Evolutionary conservation across 2,797 vertebrate species (phyloP), one percentile per base, ranked within the genome.

Genomic region (Champsocephalus esox): DNA sequence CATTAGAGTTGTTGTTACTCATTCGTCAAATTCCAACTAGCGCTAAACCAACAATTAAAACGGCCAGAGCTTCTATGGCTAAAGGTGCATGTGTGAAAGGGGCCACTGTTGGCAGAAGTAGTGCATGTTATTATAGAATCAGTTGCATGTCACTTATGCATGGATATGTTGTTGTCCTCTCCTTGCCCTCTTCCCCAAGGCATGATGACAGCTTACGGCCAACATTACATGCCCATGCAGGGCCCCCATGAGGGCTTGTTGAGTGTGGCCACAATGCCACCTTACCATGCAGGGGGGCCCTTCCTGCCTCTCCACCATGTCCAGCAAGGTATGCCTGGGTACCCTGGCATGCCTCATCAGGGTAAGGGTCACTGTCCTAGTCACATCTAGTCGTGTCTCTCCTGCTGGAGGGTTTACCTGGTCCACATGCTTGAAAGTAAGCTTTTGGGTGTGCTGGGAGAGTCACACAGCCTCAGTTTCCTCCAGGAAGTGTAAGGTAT

Each of bases 181-280:
- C 90, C 87, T 90, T 62, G 46, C 77, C 86, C 70, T 92, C 77
- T 90, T 88, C 88, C 96, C 96, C 93, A 99, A 99, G 98, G 98
- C 98, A 99, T 99, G 97, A 98, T 99, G 96, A 97, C 97, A 97
- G 96, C 96, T 96, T 99, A 99, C 93, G 96, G 97, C 94, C 96
- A 95, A 93, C 96, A 96, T 95, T 97, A 98, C 95, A 97, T 98
- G 95, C 96, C 97, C 95, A 97, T 99, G 96, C 98, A 98, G 95
- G 97, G 97, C 95, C 96, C 97, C 94, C 95, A 97, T 96, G 98
- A 99, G 96, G 97, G 98, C 95, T 97, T 99, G 96, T 94, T 99
- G 97, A 97, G 97, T 93, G 97, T 99, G 96, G 96, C 96, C 94
- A 94, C 97, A 97, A 97, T 99, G 97, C 95, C 96, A 93, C 96